phyloP scores from a whole-genome alignment of 2,888 invertebrate genomes.

The Pseudococcus jackbeardsleyi region DNA sequence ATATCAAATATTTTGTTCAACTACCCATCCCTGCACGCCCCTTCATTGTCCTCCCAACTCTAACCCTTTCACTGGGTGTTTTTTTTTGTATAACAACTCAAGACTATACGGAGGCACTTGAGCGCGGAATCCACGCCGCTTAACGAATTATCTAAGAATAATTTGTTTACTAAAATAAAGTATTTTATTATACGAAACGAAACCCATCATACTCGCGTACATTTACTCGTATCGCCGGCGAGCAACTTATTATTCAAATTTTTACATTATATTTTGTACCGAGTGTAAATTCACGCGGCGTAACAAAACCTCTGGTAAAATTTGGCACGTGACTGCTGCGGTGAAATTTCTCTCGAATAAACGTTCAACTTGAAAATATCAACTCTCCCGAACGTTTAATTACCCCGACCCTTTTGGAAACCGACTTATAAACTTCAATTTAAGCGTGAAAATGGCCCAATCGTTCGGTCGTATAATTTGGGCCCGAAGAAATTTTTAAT shows the following conservation, averaged over 20 bases:
- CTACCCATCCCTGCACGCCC: background rate
- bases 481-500: background rate
- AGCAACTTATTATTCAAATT: background rate
- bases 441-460: background rate
- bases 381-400: background rate
- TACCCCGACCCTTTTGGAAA: background rate
- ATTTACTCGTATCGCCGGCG: background rate
- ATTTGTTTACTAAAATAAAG: conserved; percentile 1
- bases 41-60: background rate
- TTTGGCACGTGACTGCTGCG: background rate
- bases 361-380: background rate
- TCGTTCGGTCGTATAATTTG: background rate
- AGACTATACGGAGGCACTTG: background rate
- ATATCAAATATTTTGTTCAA: background rate
- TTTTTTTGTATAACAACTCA: background rate
- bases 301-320: background rate
- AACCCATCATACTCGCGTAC: background rate
- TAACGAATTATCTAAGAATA: conserved; percentile 1
- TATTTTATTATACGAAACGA: conserved; percentile 1
- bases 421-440: background rate
- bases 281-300: background rate
- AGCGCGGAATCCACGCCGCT: background rate
- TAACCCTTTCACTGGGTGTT: background rate
- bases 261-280: background rate
- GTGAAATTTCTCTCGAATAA: background rate